These are phyloP conservation scores for Ormyrus pomaceus DNA, from an alignment of 2,888 invertebrate species.

Conservation along the genomic window DNA sequence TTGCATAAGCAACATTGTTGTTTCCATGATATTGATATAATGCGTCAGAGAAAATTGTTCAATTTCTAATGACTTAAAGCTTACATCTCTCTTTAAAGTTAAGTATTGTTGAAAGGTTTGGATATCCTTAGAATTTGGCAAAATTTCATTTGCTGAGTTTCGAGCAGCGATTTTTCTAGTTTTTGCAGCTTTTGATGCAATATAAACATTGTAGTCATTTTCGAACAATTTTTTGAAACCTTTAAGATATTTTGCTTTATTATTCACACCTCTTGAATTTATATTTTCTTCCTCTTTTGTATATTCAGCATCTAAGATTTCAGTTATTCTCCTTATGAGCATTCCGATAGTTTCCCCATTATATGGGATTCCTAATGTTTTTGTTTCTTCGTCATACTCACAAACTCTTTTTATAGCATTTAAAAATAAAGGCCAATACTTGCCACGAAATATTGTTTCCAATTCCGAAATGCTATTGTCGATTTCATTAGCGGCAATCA, in stretches of 20 bases:
- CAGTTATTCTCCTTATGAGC: not conserved
- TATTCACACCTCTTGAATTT: no score
- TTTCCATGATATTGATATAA: not conserved
- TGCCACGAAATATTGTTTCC: not conserved
- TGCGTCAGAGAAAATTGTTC: not conserved
- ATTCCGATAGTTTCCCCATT: conserved; percentile 13
- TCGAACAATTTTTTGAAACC: not conserved
- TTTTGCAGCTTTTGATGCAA: not conserved
- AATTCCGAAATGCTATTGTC: not conserved
- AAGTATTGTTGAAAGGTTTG: not conserved
- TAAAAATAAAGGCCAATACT: not conserved
- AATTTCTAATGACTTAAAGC: not conserved
- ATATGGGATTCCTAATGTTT: not conserved
- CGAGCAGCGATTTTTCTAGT: not conserved
- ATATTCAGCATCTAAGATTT: not conserved
- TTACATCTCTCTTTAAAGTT: not conserved
- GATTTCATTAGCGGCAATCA: not conserved
- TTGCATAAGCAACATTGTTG: not conserved
- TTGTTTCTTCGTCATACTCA: not conserved
- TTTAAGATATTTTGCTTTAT: no score
- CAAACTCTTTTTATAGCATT: not conserved
- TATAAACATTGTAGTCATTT: not conserved
- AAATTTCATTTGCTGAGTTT: not conserved
- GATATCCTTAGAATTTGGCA: not conserved
- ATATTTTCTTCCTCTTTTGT: no score